A percentile compares a stretch with the other conserved stretches of the same genome.
phyloP scores from a whole-genome alignment of 2,888 invertebrate genomes.

The Erannis defoliaria region DNA sequence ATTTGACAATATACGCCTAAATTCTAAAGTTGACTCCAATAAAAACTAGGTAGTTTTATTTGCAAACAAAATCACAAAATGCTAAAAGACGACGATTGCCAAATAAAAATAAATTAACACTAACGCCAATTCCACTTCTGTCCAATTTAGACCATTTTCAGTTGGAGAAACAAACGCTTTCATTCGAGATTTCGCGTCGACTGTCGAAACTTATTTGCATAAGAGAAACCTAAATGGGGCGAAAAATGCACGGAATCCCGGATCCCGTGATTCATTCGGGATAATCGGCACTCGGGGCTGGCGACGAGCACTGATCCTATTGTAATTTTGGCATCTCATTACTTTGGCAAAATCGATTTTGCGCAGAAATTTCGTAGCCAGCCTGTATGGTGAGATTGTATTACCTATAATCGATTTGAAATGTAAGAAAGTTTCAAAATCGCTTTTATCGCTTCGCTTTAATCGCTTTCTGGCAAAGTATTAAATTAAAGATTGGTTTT shows the following conservation, averaged over 20 bases:
- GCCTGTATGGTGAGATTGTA: background rate
- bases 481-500: too few species aligned
- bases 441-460: too few species aligned
- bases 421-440: too few species aligned
- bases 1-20: too few species aligned
- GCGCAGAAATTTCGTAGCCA: constrained; percentile 11
- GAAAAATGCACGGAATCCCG: constrained; percentile 66
- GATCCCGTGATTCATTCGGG: constrained; percentile 26
- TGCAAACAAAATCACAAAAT: background rate
- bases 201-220: constrained; percentile 81
- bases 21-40: too few species aligned
- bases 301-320: constrained; percentile 39
- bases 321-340: constrained; percentile 46
- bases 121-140: constrained; percentile 45
- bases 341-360: constrained; percentile 27
- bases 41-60: background rate
- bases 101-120: constrained; percentile 11
- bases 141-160: constrained; percentile 25
- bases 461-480: too few species aligned
- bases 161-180: constrained; percentile 71
- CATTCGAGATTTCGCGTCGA: constrained; percentile 70
- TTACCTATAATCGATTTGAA: background rate
- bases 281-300: constrained; percentile 20
- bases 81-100: background rate
- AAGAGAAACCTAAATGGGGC: constrained; percentile 78